A percentile compares a stretch with the other conserved stretches of the same genome.
These are phyloP conservation scores for Beroe ovata DNA, from an alignment of 37 sponge, comb jelly and placozoan species.

Conservation along the genomic window DNA sequence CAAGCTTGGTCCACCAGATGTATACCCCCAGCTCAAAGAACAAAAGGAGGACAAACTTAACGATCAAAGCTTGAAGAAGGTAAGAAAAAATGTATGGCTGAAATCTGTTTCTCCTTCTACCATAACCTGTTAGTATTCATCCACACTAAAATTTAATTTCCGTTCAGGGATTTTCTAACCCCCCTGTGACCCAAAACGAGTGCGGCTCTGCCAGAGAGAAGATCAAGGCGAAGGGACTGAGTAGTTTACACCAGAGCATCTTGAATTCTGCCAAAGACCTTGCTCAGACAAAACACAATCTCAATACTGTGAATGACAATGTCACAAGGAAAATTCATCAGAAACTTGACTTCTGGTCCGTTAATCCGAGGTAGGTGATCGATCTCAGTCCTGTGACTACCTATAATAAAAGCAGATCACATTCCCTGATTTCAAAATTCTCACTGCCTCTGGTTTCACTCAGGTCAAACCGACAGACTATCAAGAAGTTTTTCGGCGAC, in stretches of 20 bases:
- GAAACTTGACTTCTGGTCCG: conserved; percentile 45
- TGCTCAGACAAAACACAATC: not conserved
- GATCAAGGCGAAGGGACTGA: conserved; percentile 61
- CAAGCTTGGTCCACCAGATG: conserved; percentile 55
- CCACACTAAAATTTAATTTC: not conserved
- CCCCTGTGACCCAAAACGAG: conserved; percentile 40
- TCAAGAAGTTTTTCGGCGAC: conserved; percentile 62
- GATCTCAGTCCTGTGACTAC: no score
- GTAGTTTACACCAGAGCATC: conserved; percentile 21
- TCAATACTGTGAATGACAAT: conserved; percentile 59
- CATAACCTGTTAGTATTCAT: not conserved
- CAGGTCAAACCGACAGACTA: conserved; percentile 60
- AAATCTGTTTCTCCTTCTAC: no score
- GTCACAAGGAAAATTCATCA: conserved; percentile 10
- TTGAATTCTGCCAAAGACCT: not conserved
- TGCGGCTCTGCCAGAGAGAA: conserved; percentile 59
- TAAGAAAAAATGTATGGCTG: not conserved
- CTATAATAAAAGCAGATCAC: no score
- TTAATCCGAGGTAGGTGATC: conserved; percentile 48
- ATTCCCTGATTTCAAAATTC: not conserved
- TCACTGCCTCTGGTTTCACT: not conserved
- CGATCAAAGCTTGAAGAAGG: conserved; percentile 52
- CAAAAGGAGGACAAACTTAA: conserved; percentile 65
- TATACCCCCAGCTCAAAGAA: conserved; percentile 51
- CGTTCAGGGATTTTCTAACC: conserved; percentile 39